Conservation (phyloP, 2,888 invertebrate genomes). For the Halocaridina rubra region DNA sequence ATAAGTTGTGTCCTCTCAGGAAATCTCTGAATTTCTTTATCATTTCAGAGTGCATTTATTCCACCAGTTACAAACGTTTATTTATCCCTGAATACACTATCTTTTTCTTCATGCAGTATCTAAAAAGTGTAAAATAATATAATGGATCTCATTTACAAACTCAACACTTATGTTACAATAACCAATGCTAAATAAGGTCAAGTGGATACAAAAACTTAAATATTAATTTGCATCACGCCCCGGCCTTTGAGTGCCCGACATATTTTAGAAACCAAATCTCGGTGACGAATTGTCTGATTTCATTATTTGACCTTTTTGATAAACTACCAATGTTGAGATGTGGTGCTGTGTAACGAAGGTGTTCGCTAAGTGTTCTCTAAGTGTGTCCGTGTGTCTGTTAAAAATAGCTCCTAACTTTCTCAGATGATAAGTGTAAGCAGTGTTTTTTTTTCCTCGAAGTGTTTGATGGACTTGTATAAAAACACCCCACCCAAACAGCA, state of each 20-base stretch:
- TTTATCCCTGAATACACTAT: too few relatives aligned
- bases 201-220: neutral
- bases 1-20: too few relatives aligned
- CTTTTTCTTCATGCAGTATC: too few relatives aligned
- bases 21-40: too few relatives aligned
- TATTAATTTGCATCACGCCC: conserved; percentile 7
- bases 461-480: neutral
- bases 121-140: too few relatives aligned
- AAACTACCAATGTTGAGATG: neutral
- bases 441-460: neutral
- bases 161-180: conserved; percentile 12
- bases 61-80: too few relatives aligned
- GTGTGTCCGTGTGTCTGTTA: too few relatives aligned
- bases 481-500: neutral
- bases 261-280: conserved; percentile 12
- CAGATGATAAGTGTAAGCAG: neutral
- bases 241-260: conserved; percentile 40
- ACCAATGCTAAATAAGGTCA: neutral
- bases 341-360: neutral
- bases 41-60: too few relatives aligned
- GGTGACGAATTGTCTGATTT: neutral
- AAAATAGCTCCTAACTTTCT: neutral
- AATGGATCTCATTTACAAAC: conserved; percentile 46
- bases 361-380: neutral
- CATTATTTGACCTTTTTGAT: neutral